These are phyloP conservation scores for Trimorus sp. DNA, from an alignment of 2,888 invertebrate genomes.

Conservation along the genomic window DNA sequence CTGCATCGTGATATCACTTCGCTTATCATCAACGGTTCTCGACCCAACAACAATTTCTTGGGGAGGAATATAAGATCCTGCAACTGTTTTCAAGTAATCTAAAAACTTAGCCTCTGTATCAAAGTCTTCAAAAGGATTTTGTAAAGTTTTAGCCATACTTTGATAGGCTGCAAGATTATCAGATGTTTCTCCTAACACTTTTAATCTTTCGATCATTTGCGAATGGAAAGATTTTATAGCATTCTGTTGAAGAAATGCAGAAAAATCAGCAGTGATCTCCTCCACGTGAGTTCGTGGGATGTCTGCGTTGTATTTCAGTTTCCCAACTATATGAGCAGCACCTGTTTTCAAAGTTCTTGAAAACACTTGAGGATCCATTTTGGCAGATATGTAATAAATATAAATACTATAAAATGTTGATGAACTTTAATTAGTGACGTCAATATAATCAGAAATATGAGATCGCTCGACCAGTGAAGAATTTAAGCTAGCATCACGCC, in stretches of 20 bases:
- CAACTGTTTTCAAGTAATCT: constrained; percentile 14
- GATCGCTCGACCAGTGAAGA: too few relatives aligned
- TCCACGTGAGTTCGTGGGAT: constrained; percentile 25
- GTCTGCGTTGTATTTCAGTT: constrained; percentile 2
- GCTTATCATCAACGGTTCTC: too few relatives aligned
- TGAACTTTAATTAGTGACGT: too few relatives aligned
- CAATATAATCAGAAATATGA: too few relatives aligned
- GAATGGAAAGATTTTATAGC: constrained; percentile 3
- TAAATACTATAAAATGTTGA: too few relatives aligned
- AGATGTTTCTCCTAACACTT: constrained; percentile 28
- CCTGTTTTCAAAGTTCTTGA: constrained; percentile 3
- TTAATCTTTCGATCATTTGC: constrained; percentile 17
- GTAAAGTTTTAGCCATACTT: constrained; percentile 13
- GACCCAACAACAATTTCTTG: too few relatives aligned
- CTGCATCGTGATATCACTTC: too few relatives aligned
- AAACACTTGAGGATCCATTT: constrained; percentile 14
- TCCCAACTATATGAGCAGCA: constrained; percentile 13
- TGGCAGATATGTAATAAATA: too few relatives aligned
- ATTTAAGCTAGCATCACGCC: too few relatives aligned
- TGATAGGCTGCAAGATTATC: constrained; percentile 14
- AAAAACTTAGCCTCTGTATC: constrained; percentile 12
- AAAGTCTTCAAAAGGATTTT: not conserved
- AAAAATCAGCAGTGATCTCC: constrained; percentile 7
- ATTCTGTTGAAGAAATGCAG: constrained; percentile 25
- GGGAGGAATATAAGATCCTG: constrained; percentile 12